These are phyloP conservation scores for Garra rufa DNA, from an alignment of 2,113 vertebrate genomes.

Conservation along the genomic window DNA sequence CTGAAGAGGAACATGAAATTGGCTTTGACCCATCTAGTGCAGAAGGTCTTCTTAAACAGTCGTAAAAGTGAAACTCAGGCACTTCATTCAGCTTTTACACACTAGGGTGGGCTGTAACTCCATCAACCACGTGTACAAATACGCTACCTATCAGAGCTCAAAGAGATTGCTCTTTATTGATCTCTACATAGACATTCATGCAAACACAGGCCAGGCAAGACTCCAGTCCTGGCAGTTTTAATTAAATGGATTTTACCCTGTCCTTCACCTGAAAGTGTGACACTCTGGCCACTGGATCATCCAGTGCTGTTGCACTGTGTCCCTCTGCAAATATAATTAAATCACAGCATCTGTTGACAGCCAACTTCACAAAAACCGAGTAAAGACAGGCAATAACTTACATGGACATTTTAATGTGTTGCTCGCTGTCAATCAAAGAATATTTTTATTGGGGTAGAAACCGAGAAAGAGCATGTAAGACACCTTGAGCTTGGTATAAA, in stretches of 20 bases:
- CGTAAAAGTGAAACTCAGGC: neutral
- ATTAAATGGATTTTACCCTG: conserved; percentile 67
- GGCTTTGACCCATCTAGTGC: neutral
- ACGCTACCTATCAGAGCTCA: conserved; percentile 24
- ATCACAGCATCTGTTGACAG: conserved; percentile 24
- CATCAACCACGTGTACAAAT: conserved; percentile 41
- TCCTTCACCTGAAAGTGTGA: conserved; percentile 59
- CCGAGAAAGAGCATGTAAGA: neutral
- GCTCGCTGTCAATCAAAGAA: conserved; percentile 36
- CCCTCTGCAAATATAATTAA: conserved; percentile 39
- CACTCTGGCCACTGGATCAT: neutral
- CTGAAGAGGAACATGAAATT: neutral
- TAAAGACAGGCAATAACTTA: conserved; percentile 38
- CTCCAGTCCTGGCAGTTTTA: conserved; percentile 66
- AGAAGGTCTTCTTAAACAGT: neutral
- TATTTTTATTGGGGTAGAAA: neutral
- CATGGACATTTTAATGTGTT: conserved; percentile 34
- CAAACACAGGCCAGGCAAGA: conserved; percentile 48
- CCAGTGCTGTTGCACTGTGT: neutral
- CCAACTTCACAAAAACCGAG: conserved; percentile 25
- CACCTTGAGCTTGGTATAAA: conserved; percentile 26
- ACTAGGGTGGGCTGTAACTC: neutral
- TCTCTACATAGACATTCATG: conserved; percentile 42
- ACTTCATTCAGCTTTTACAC: conserved; percentile 16
- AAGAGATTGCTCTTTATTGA: conserved; percentile 52